A percentile compares a stretch with the other conserved stretches of the same genome.
These are phyloP conservation scores for Noctua janthina DNA, from an alignment of 2,888 invertebrate genomes.

Conservation along the genomic window DNA sequence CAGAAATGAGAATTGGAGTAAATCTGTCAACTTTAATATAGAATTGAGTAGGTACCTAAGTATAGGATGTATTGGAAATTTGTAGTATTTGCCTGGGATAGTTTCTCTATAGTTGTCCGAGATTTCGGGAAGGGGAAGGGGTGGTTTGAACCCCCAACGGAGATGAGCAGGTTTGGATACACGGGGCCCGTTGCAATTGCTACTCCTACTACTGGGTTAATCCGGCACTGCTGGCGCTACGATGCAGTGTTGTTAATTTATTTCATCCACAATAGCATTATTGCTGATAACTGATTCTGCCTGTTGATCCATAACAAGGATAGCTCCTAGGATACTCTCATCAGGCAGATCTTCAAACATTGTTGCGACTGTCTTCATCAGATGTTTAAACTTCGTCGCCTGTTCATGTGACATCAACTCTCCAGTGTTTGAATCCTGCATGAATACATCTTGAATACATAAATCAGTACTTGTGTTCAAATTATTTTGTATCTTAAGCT, in stretches of 20 bases:
- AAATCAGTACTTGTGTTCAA: neutral
- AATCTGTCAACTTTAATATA: no score
- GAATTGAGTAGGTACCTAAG: no score
- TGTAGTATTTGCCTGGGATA: no score
- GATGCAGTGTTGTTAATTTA: neutral
- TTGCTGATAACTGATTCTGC: neutral
- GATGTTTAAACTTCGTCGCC: slow-evolving; percentile 10
- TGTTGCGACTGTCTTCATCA: slow-evolving; percentile 24
- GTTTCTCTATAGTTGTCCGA: no score
- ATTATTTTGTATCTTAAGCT: neutral
- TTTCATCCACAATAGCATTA: neutral
- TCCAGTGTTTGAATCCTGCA: slow-evolving; percentile 13
- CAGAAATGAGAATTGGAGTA: no score
- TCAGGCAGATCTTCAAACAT: slow-evolving; percentile 22
- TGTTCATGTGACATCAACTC: neutral
- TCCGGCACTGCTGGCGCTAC: neutral
- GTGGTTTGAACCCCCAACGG: no score
- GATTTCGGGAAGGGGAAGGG: no score
- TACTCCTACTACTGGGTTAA: no score
- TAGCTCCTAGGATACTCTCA: slow-evolving; percentile 29
- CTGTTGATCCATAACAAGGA: neutral
- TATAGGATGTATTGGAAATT: no score
- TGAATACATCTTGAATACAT: slow-evolving; percentile 32
- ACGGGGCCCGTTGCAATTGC: no score
- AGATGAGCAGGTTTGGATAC: no score